These are phyloP conservation scores for Tenthredo livida DNA, from an alignment of 2,888 invertebrate species.

Conservation along the genomic window DNA sequence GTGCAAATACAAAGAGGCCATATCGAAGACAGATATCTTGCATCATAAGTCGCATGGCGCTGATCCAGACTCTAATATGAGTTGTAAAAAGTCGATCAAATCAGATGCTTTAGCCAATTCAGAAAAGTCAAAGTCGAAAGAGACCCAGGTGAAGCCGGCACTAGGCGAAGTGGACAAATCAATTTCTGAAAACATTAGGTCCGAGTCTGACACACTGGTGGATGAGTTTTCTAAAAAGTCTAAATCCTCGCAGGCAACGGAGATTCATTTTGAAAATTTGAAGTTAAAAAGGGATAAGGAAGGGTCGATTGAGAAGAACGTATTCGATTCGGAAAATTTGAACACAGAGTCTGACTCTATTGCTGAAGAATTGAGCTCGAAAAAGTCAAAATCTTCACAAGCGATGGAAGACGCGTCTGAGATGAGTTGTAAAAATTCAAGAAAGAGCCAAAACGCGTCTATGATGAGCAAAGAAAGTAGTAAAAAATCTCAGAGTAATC, in stretches of 20 bases:
- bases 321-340: slow-evolving; percentile 27
- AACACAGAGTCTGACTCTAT: slow-evolving; percentile 57
- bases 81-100: slow-evolving; percentile 62
- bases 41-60: slow-evolving; percentile 66
- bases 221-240: slow-evolving; percentile 73
- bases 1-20: slow-evolving; percentile 75
- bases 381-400: slow-evolving; percentile 66
- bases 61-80: slow-evolving; percentile 66
- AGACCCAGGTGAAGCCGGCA: slow-evolving; percentile 17
- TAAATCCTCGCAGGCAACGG: slow-evolving; percentile 60
- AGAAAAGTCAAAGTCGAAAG: slow-evolving; percentile 58
- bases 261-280: slow-evolving; percentile 56
- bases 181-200: slow-evolving; percentile 65
- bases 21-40: slow-evolving; percentile 70
- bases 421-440: slow-evolving; percentile 62
- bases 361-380: slow-evolving; percentile 58
- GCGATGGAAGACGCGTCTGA: slow-evolving; percentile 60
- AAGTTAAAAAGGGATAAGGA: slow-evolving; percentile 50
- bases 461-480: slow-evolving; percentile 63
- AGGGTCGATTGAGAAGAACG: slow-evolving; percentile 7
- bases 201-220: slow-evolving; percentile 73
- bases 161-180: slow-evolving; percentile 52
- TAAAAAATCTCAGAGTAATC: slow-evolving; percentile 63
- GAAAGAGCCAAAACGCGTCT: slow-evolving; percentile 63
- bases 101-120: slow-evolving; percentile 53